Evolutionary conservation across 2,888 invertebrate genomes (phyloP), one percentile per base, ranked within the genome.

Genomic region (Gibbula magus): DNA sequence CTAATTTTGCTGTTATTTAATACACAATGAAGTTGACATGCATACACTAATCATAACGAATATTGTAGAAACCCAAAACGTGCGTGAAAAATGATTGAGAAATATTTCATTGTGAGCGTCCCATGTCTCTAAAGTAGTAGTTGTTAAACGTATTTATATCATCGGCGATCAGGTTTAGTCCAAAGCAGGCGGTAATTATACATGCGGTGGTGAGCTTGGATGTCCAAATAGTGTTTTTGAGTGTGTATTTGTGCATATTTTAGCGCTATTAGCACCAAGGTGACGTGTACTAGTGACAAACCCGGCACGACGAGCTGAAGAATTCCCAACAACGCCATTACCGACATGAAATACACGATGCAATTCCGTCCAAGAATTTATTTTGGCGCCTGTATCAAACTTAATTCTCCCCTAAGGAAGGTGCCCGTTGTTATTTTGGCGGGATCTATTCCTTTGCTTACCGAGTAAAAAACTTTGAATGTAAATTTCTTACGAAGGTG

Each of bases 401-500:
- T 70, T 70, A 70, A 70, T 70, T 70, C 70, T 70, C 35, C 70
- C 32, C 20, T 35, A 22, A 70, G 70, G 70, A 70, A 35, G 70
- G 70, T 39, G 70, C 18, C 39, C 70, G 70, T 39, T 25, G 35
- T 39, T n/a, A 16, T 70, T 20, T 20, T 39, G 70, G 32, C 70
- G 32, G 20, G 70, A 35, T 70, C 70, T n/a, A 13, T 32, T 70
- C 70, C 70, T 70, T 70, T 70, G 70, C 70, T 70, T 70, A 70
- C 70, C 35, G 16, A 70, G 70, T 20, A 70, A 67, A 67, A 39
- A 70, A 70, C 70, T 70, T 70, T 70, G 70, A 70, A 70, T 70
- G 32, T 29, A 75, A 29, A 75, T 75, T 75, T 75, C 75, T 53
- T 53, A 53, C 52, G 53, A 52, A 78, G 78, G 78, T 74, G 78